Conservation (phyloP, 2,113 vertebrate species). For the Ammospiza nelsoni region DNA sequence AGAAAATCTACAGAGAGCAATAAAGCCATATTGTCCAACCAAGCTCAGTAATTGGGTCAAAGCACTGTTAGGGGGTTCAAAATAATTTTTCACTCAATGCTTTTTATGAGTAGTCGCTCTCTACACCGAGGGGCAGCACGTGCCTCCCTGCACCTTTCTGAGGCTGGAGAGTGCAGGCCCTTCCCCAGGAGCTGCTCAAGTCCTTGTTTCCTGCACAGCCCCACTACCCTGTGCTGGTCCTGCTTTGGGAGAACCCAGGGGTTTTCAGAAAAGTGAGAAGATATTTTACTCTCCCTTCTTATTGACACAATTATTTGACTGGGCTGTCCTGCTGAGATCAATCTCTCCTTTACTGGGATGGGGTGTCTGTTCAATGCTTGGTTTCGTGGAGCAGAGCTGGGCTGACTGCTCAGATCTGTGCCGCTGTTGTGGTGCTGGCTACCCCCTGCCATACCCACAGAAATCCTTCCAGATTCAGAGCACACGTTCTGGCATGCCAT, state of each 20-base stretch:
- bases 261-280: neutral
- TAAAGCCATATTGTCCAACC: neutral
- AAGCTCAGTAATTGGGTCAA: conserved; percentile 13
- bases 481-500: conserved; percentile 18
- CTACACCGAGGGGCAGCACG: neutral
- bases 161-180: neutral
- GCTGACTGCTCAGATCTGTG: neutral
- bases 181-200: rapidly evolving
- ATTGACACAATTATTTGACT: neutral
- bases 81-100: neutral
- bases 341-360: neutral
- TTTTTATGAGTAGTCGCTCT: neutral
- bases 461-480: neutral
- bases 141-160: neutral
- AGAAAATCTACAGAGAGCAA: neutral
- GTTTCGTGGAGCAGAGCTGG: neutral
- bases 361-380: rapidly evolving
- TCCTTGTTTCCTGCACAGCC: neutral
- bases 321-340: neutral
- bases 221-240: too few species aligned
- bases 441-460: neutral
- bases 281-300: neutral
- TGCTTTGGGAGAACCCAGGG: neutral
- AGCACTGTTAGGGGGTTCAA: neutral
- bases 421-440: neutral